Conservation (phyloP, 2,888 invertebrate species). For the Lithosia quadra region DNA sequence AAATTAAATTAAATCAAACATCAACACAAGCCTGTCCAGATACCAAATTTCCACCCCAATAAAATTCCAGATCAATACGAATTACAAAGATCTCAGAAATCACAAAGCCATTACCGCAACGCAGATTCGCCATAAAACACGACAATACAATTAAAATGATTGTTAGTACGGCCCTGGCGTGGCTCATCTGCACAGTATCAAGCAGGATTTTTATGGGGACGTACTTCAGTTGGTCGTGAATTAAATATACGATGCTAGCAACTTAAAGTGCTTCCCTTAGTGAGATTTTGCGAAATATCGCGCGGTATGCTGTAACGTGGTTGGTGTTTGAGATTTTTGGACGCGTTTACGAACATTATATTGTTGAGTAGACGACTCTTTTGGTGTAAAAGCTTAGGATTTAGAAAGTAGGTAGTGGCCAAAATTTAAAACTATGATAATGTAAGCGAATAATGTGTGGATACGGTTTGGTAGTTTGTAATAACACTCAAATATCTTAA, state of each 20-base stretch:
- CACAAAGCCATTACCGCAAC: constrained; percentile 77
- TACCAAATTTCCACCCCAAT: constrained; percentile 32
- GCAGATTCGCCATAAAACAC: constrained; percentile 84
- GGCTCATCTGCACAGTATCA: constrained; percentile 86
- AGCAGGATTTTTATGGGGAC: constrained; percentile 84
- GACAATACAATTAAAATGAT: constrained; percentile 82
- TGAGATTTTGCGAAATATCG: constrained; percentile 84
- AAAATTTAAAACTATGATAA: background rate
- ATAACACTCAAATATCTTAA: background rate
- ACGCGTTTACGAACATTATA: constrained; percentile 15
- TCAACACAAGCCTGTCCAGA: background rate
- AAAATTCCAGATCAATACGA: constrained; percentile 51
- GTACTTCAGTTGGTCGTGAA: constrained; percentile 81
- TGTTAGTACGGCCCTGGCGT: constrained; percentile 76
- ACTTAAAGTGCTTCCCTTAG: constrained; percentile 82
- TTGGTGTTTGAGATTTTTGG: constrained; percentile 39
- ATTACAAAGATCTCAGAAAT: constrained; percentile 64
- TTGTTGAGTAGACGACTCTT: background rate
- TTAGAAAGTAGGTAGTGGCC: background rate
- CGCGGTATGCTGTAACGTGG: constrained; percentile 41
- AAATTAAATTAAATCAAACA: background rate
- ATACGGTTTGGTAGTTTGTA: background rate
- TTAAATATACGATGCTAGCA: constrained; percentile 83
- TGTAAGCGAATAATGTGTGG: background rate
- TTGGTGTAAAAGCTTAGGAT: background rate